Base-by-base conservation (phyloP, 2,888 invertebrate species). In the Aricia artaxerxes region DNA sequence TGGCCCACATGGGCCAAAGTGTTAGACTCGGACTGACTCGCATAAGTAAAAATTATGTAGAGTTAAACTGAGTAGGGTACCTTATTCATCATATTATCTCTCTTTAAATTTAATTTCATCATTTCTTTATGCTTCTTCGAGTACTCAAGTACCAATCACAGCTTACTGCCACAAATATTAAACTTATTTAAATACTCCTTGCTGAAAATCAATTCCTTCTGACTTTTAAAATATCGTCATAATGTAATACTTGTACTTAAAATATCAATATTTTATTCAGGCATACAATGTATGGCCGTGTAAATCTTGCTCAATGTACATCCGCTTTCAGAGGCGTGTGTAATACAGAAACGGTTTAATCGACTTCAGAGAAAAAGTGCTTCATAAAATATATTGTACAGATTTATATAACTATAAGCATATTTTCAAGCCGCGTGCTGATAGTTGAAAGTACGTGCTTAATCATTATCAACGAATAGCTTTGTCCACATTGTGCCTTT, bases 211-310 rank as follows among this genome's bases (percentile, higher is more conserved):
- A 35, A 69, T 69, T 69, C 7, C 13, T 69, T 35, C 31, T 35
- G 64, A 31, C 31, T 69, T 38, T 13, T 69, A 69, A 73, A 73
- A 44, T 73, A 73, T 44, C 38, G 24, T 44, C 16, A 44, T n/a
- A 44, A 44, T 2, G 40, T n/a, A 44, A 44, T n/a, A 44, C 73
- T 44, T 57, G 53, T n/a, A 57, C 76, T 76, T 76, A 57, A 35
- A 35, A 76, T 76, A 76, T 76, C 57, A 76, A 76, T 75, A 75
- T 75, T 75, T 75, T 49, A 49, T 76, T 57, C 76, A 31, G 35
- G 16, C 76, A 35, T 76, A 75, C 31, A 76, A 76, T 76, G 16
- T 35, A 76, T 57, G 35, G 57, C 76, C 31, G 53, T 53, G 57
- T 57, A 76, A 76, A 76, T 76, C 76, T 76, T 76, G 76, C 76